Evolutionary conservation across 2,113 vertebrate genomes (phyloP).

Genomic region (Cyanocitta stelleri): DNA sequence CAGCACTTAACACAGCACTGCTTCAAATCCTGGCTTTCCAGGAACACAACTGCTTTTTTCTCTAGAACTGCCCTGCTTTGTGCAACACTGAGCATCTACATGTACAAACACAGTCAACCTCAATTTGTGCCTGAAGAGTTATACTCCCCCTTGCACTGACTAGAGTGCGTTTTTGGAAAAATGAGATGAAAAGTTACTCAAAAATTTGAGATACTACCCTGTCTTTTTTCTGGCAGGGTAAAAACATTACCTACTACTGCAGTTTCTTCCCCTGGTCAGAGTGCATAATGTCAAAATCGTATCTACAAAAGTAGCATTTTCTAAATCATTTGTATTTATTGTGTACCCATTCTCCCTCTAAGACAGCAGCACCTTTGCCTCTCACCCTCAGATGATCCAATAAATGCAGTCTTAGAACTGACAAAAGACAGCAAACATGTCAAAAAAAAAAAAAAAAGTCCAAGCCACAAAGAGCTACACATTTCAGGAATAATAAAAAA

Average conservation of each 20-base stretch:
- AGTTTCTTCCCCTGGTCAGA: neutral
- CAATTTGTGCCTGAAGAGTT: neutral
- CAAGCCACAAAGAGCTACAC: neutral
- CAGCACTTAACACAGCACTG: neutral
- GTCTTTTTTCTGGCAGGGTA: neutral
- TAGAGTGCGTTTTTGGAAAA: neutral
- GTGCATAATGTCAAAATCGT: neutral
- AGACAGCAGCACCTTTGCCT: neutral
- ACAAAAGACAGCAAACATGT: neutral
- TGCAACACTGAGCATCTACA: neutral
- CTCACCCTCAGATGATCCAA: neutral
- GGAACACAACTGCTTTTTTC: neutral
- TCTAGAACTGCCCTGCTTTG: neutral
- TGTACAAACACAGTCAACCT: neutral
- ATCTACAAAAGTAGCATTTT: neutral
- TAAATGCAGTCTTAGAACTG: neutral
- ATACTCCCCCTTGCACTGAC: neutral
- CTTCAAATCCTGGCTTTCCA: neutral
- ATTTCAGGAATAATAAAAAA: neutral
- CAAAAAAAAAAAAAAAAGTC: neutral
- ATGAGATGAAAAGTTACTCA: neutral
- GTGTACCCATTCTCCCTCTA: neutral
- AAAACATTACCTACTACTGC: neutral
- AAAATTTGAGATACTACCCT: neutral
- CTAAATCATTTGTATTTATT: neutral